Conservation (phyloP, 2,113 vertebrate genomes). For the Xyrauchen texanus region DNA sequence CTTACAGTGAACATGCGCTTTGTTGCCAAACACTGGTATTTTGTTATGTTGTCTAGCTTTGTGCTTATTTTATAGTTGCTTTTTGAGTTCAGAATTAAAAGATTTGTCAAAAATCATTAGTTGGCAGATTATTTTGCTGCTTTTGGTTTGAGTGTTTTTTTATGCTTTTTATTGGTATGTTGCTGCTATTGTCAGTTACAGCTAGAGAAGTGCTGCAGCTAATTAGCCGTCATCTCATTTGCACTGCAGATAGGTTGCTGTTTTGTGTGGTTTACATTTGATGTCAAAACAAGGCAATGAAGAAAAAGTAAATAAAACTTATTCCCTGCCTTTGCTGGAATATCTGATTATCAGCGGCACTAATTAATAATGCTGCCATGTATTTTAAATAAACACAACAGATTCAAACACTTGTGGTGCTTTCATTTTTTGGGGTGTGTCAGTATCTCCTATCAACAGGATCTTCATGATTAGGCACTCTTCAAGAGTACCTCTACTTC, state of each 20-base stretch:
- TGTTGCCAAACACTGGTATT: no score
- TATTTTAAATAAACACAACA: slow-evolving; percentile 56
- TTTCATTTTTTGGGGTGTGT: neutral
- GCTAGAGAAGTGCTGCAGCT: slow-evolving; percentile 25
- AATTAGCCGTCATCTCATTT: slow-evolving; percentile 33
- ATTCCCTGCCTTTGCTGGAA: slow-evolving; percentile 40
- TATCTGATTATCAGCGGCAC: slow-evolving; percentile 16
- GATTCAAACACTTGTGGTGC: neutral
- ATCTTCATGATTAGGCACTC: no score
- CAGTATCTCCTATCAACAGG: no score
- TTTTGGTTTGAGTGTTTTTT: slow-evolving; percentile 13
- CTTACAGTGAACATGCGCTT: no score
- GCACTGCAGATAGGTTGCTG: slow-evolving; percentile 33
- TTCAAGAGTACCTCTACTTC: no score
- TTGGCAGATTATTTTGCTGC: no score
- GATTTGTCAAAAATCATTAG: no score
- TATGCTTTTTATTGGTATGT: slow-evolving; percentile 19
- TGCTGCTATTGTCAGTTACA: neutral
- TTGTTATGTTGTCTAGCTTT: no score
- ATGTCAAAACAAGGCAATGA: slow-evolving; percentile 35
- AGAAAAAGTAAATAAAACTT: neutral
- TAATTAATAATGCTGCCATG: slow-evolving; percentile 49
- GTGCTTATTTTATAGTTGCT: no score
- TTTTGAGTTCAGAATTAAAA: no score
- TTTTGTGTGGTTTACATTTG: slow-evolving; percentile 41